phyloP scores from a whole-genome alignment of 2,113 vertebrate genomes.

The Mus musculus region GRCm39 chr10:88013001-88013500 shows the following conservation, averaged over 20 bases:
- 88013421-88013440: conserved; percentile 17
- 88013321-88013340: not conserved
- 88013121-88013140: conserved; percentile 32
- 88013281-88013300: conserved; percentile 10
- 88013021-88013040: conserved; percentile 91
- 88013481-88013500: not conserved
- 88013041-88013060: not conserved
- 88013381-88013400: not conserved
- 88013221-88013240: not conserved
- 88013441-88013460: not conserved
- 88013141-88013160: conserved; percentile 32
- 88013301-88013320: conserved; percentile 9
- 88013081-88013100: conserved; percentile 36
- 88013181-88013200: conserved; percentile 51
- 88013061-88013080: not conserved
- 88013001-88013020: conserved; percentile 96
- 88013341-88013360: conserved; percentile 2
- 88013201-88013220: not conserved
- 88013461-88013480: not conserved
- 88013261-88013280: conserved; percentile 51
- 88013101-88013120: not conserved
- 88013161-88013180: conserved; percentile 12
- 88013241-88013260: not conserved
- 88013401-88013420: not conserved
- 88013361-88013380: conserved; percentile 10